Percentiles rank a stretch among this genome's conserved stretches.
phyloP scores from a whole-genome alignment of 2,888 invertebrate species.

The Cancer borealis region DNA sequence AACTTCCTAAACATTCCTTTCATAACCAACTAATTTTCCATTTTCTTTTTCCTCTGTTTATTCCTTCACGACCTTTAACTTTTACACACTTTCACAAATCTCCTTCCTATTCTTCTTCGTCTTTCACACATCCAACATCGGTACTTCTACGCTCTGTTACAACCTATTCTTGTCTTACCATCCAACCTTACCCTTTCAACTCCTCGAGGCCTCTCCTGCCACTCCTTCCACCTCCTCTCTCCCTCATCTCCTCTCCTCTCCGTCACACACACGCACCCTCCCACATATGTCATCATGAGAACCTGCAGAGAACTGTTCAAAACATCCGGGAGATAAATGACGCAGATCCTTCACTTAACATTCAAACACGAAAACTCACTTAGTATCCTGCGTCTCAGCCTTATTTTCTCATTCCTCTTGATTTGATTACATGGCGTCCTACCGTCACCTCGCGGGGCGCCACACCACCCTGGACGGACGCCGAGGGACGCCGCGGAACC shows the following conservation, averaged over 20 bases:
- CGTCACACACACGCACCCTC: neutral
- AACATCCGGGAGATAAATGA: slow-evolving; percentile 51
- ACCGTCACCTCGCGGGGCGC: slow-evolving; percentile 55
- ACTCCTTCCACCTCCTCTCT: neutral
- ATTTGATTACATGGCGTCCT: slow-evolving; percentile 70
- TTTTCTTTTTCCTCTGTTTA: neutral
- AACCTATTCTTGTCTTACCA: neutral
- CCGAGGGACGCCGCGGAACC: slow-evolving; percentile 51
- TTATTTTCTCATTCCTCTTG: slow-evolving; percentile 68
- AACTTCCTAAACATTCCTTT: too few relatives aligned
- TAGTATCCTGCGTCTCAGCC: slow-evolving; percentile 48
- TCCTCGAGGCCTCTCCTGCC: neutral
- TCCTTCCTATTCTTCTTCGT: neutral
- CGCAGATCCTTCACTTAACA: slow-evolving; percentile 58
- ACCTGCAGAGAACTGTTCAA: slow-evolving; percentile 25
- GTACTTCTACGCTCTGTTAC: neutral
- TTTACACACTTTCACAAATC: neutral
- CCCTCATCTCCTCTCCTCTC: neutral
- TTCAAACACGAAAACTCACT: slow-evolving; percentile 68
- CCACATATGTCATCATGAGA: slow-evolving; percentile 53
- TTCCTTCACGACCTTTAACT: too few relatives aligned
- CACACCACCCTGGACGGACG: slow-evolving; percentile 39
- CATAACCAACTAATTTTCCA: neutral
- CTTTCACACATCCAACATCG: neutral
- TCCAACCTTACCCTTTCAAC: neutral